Conservation (phyloP, 2,888 invertebrate species). For the Brachynemurus nebulosus region DNA sequence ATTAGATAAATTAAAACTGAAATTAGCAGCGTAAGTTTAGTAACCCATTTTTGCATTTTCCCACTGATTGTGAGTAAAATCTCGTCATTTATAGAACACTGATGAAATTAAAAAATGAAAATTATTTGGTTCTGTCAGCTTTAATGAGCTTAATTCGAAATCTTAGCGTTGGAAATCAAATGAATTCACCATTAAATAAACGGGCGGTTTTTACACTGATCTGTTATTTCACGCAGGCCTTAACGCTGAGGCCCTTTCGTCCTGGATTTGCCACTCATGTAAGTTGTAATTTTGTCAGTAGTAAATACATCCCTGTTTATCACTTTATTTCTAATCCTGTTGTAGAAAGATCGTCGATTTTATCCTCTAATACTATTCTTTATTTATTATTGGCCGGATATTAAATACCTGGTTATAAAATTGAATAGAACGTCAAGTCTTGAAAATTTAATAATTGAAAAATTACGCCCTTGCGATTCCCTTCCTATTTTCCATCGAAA, state of each 20-base stretch:
- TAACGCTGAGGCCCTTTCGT: slow-evolving; percentile 1
- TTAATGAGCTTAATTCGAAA: slow-evolving; percentile 5
- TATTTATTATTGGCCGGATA: slow-evolving; percentile 3
- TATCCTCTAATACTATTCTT: slow-evolving; percentile 2
- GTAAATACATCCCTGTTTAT: background rate
- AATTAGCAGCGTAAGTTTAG: slow-evolving; percentile 2
- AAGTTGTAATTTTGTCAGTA: background rate
- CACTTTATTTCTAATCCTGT: background rate
- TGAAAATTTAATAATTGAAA: background rate
- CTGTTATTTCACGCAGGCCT: slow-evolving; percentile 4
- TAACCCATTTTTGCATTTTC: background rate
- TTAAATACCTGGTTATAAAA: background rate
- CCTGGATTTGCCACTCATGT: slow-evolving; percentile 2
- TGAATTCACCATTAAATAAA: slow-evolving; percentile 2
- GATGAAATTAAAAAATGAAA: background rate
- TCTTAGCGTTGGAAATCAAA: background rate
- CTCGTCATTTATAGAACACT: background rate
- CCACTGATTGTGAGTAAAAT: background rate
- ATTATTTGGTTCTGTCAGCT: slow-evolving; percentile 4
- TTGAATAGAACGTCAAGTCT: background rate
- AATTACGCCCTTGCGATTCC: background rate
- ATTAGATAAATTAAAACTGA: slow-evolving; percentile 3
- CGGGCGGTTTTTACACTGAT: background rate
- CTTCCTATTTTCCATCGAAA: no score
- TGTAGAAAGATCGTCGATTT: background rate